phyloP scores from a whole-genome alignment of 1,140 invertebrate genomes.

The Schlechtendalia chinensis region DNA sequence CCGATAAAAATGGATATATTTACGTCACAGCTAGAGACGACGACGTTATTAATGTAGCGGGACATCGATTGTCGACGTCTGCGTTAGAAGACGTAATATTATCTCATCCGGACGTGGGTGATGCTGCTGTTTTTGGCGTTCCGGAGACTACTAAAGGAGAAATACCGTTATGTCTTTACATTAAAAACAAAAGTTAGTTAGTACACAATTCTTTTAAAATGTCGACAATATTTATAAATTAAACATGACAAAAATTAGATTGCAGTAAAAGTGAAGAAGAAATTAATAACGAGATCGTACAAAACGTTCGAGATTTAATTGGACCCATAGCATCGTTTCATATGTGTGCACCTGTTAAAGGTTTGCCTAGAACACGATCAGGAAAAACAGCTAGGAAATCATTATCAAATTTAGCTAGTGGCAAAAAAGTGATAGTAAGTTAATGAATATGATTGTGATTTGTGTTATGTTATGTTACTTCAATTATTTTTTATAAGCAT shows the following conservation, averaged over 20 bases:
- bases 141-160: constrained; percentile 86
- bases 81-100: constrained; percentile 86
- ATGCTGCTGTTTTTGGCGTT: constrained; percentile 84
- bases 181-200: constrained; percentile 64
- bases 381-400: constrained; percentile 83
- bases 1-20: constrained; percentile 79
- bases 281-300: constrained; percentile 67
- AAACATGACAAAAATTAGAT: constrained; percentile 55
- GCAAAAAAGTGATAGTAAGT: constrained; percentile 70
- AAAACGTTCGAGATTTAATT: constrained; percentile 73
- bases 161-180: constrained; percentile 82
- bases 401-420: constrained; percentile 76
- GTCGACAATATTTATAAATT: background rate
- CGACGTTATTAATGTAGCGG: constrained; percentile 95
- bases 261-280: constrained; percentile 62
- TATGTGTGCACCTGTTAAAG: constrained; percentile 71
- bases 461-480: background rate
- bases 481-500: background rate
- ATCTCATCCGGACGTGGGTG: constrained; percentile 75
- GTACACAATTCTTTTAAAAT: background rate
- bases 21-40: constrained; percentile 87
- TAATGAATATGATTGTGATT: background rate
- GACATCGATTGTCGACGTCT: constrained; percentile 83
- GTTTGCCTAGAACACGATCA: constrained; percentile 72
- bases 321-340: constrained; percentile 88